These are phyloP conservation scores for Dicranocentrus wangi DNA, from an alignment of 2,888 invertebrate species.

Conservation along the genomic window DNA sequence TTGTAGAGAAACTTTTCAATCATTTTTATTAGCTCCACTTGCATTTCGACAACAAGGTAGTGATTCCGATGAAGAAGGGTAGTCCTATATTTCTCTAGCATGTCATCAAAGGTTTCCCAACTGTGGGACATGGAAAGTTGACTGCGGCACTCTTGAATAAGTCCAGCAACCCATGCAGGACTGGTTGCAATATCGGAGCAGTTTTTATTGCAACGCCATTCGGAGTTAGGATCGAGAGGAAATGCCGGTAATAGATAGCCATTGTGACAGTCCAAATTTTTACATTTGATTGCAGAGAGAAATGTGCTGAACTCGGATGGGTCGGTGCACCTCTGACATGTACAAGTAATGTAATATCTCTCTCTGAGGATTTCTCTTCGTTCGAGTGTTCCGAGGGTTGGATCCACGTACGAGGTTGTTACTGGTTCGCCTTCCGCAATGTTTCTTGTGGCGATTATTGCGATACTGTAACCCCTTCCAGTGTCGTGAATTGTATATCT, in stretches of 20 bases:
- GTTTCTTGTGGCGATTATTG: conserved; percentile 59
- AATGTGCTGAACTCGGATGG: conserved; percentile 55
- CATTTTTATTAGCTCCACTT: conserved; percentile 62
- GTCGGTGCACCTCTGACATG: conserved; percentile 59
- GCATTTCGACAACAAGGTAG: conserved; percentile 64
- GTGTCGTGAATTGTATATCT: conserved; percentile 50
- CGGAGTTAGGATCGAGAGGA: conserved; percentile 61
- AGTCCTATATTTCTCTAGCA: conserved; percentile 61
- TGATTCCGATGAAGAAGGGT: conserved; percentile 65
- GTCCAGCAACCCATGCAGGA: conserved; percentile 46
- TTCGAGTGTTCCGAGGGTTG: conserved; percentile 62
- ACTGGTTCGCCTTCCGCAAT: conserved; percentile 62
- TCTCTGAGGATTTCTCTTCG: conserved; percentile 55
- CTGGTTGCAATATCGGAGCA: conserved; percentile 34
- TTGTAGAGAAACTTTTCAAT: conserved; percentile 58
- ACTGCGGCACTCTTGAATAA: conserved; percentile 60
- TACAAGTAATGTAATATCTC: conserved; percentile 64
- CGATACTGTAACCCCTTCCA: conserved; percentile 46
- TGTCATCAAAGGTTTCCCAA: conserved; percentile 51
- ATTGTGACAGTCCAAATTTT: conserved; percentile 56
- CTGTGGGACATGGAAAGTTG: conserved; percentile 48
- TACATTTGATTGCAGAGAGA: conserved; percentile 65
- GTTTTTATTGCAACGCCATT: conserved; percentile 63
- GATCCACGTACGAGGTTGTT: conserved; percentile 62
- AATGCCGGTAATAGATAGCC: conserved; percentile 62